Evolutionary conservation across 2,113 vertebrate species (phyloP).

Genomic region (Anolis carolinensis): DNA sequence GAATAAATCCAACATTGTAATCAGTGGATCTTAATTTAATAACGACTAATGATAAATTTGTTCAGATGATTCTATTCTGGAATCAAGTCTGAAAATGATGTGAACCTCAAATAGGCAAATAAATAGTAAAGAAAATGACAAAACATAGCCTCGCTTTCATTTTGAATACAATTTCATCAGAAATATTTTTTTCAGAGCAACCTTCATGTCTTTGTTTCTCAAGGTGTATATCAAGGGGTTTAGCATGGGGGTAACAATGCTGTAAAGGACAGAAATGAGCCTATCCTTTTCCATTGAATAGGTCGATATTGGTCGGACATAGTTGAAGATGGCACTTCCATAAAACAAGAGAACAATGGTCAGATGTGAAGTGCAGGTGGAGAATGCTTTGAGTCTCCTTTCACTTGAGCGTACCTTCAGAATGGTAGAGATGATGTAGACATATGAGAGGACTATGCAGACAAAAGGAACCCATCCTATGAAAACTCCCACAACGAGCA

Average conservation of each 20-base stretch:
- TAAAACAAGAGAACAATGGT: conserved; percentile 35
- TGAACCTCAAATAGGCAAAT: too few species aligned
- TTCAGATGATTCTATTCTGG: too few species aligned
- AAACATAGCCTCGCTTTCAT: background rate
- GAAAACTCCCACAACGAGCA: conserved; percentile 8
- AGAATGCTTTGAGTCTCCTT: conserved; percentile 13
- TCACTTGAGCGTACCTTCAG: conserved; percentile 17
- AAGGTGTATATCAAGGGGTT: conserved; percentile 29
- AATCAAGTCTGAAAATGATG: too few species aligned
- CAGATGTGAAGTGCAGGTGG: conserved; percentile 38
- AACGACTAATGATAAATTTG: too few species aligned
- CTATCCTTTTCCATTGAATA: background rate
- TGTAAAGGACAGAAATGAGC: conserved; percentile 31
- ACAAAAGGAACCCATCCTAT: conserved; percentile 32
- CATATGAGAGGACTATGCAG: conserved; percentile 58
- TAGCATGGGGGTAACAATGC: conserved; percentile 43
- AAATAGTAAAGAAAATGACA: background rate
- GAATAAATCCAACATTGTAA: too few species aligned
- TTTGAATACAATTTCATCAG: background rate
- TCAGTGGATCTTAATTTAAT: too few species aligned
- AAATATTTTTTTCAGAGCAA: background rate
- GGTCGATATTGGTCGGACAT: background rate
- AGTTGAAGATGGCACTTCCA: background rate
- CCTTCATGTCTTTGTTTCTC: too few species aligned
- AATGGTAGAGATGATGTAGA: conserved; percentile 49